Conservation (phyloP, 2,888 invertebrate genomes). For the Drosophila anomalata region DNA sequence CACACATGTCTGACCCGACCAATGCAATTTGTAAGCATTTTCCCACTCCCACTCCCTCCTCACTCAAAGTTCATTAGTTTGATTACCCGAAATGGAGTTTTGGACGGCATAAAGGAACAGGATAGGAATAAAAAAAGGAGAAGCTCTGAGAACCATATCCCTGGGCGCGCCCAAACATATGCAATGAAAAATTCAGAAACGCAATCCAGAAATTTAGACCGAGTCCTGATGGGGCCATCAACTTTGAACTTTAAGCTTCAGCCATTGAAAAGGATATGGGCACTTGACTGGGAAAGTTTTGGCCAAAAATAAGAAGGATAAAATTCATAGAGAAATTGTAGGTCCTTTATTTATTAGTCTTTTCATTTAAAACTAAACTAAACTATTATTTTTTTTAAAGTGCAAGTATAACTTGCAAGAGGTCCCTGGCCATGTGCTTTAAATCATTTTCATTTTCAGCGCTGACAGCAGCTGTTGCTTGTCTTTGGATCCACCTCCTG, state of each 20-base stretch:
- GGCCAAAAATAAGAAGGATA: conserved; percentile 1
- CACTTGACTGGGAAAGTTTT: conserved; percentile 19
- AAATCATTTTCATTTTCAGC: conserved; percentile 76
- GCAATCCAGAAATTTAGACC: conserved; percentile 18
- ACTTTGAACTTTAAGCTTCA: conserved; percentile 62
- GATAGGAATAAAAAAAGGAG: background rate
- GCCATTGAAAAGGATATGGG: conserved; percentile 16
- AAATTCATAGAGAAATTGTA: background rate
- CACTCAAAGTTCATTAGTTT: conserved; percentile 59
- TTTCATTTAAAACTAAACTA: too few species aligned
- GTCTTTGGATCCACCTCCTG: conserved; percentile 14
- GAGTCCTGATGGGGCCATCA: background rate
- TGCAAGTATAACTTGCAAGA: conserved; percentile 12
- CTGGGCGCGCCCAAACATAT: conserved; percentile 21
- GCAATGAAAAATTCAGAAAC: conserved; percentile 47
- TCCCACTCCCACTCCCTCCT: background rate
- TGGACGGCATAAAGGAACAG: background rate
- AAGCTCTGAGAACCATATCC: background rate
- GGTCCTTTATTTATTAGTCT: too few species aligned
- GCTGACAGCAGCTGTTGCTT: conserved; percentile 65
- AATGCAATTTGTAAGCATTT: conserved; percentile 46
- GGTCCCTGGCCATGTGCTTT: conserved; percentile 66
- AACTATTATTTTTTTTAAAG: conserved; percentile 2
- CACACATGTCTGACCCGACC: conserved; percentile 19
- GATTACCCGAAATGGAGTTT: conserved; percentile 51